Evolutionary conservation across 2,797 vertebrate species (phyloP), one percentile per base, ranked within the genome.

Genomic region (Chiroxiphia lanceolata): DNA sequence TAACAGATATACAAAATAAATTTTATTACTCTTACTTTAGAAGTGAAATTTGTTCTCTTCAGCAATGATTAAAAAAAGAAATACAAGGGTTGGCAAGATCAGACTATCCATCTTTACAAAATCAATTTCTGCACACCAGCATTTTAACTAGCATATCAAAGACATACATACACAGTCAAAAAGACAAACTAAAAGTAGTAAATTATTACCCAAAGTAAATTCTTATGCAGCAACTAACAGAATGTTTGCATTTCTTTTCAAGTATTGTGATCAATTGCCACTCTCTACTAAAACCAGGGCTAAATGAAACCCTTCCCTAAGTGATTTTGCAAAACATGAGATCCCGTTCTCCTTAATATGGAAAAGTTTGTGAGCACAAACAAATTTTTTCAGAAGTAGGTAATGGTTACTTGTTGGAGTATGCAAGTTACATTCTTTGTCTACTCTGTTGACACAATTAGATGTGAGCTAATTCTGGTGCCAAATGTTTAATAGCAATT

Each of bases 151-250:
- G 38, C 22, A 27, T 56, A 88, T 54, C 54, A 79, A 82, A 91
- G 74, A 44, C 76, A 86, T 69, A 81, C 45, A 53, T 5, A 44
- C 12, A 68, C 31, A 51, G 14, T 57, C 54, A 90, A 83, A 94
- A 87, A 93, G 71, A 50, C 51, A 91, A 92, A 93, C 65, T 47
- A 60, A 59, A 68, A 82, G 47, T 38, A 85, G 90, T 87, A 80
- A 97, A 95, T 93, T 76, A 91, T 89, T 93, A 94, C 85, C 93
- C 61, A 96, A 88, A 93, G 65, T 72, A 93, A 96, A 90, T 67
- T 44, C 85, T 79, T 78, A 88, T 47, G 34, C 59, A 88, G 92
- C 65, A 96, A 86, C 63, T 93, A 94, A 83, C 2, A 4, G 53
- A 86, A 83, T 63, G 29, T 91, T 83, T 93, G 63, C 84, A 67